These are phyloP conservation scores for Sebastes taczanowskii DNA, from an alignment of 2,797 vertebrate species.

Conservation along the genomic window DNA sequence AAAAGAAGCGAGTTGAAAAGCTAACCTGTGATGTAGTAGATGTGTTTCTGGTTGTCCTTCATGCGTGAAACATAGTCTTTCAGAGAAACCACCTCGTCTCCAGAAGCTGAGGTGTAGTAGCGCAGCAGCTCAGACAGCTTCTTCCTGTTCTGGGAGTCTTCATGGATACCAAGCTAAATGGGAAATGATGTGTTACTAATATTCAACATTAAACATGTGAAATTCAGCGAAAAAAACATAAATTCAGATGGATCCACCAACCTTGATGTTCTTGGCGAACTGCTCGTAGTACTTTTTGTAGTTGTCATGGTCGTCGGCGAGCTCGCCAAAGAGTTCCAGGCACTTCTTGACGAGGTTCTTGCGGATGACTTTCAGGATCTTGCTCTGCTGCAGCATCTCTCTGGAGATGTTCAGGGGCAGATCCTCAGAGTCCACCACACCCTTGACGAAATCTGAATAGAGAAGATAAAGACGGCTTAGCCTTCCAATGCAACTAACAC, in stretches of 20 bases:
- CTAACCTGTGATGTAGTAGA: slow-evolving; percentile 86
- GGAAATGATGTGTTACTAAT: neutral
- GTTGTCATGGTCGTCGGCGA: slow-evolving; percentile 93
- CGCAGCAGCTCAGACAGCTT: slow-evolving; percentile 89
- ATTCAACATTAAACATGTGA: neutral
- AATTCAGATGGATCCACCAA: slow-evolving; percentile 43
- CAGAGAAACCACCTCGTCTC: slow-evolving; percentile 91
- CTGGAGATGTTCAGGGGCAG: slow-evolving; percentile 95
- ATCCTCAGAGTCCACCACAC: slow-evolving; percentile 95
- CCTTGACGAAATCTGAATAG: slow-evolving; percentile 90
- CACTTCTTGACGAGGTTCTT: slow-evolving; percentile 98
- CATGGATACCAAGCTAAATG: slow-evolving; percentile 89
- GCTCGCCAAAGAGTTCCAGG: slow-evolving; percentile 91
- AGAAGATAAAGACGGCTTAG: slow-evolving; percentile 2
- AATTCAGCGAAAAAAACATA: neutral
- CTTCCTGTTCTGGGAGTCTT: slow-evolving; percentile 93
- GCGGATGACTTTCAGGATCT: slow-evolving; percentile 96
- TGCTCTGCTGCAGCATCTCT: slow-evolving; percentile 98
- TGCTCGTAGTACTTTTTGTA: slow-evolving; percentile 95
- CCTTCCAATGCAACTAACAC: neutral
- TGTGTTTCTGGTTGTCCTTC: slow-evolving; percentile 95
- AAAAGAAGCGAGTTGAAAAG: neutral
- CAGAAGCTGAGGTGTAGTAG: slow-evolving; percentile 90
- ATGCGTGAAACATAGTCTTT: slow-evolving; percentile 93
- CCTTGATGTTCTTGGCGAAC: slow-evolving; percentile 96